Evolutionary conservation across 2,113 vertebrate genomes (phyloP), one percentile per base, ranked within the genome.

Genomic region (Tretioscincus oriximinensis): DNA sequence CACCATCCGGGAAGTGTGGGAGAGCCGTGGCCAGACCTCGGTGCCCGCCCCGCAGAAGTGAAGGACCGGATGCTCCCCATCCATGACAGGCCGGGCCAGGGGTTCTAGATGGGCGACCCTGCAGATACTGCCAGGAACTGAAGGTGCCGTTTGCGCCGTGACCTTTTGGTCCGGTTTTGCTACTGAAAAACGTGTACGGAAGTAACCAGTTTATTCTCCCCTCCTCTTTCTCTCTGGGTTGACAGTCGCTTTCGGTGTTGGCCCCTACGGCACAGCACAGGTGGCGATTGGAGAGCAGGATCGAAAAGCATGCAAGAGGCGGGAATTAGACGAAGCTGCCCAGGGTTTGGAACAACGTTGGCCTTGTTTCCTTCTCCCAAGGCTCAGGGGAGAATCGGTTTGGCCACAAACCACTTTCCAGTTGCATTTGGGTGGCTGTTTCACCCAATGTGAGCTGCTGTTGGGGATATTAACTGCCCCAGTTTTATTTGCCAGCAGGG

Each of bases 1-100:
- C 71, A 81, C 68, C 29, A 95, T 96, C 70, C 93, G 93, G 72
- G 91, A 94, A 73, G 93, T 94, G 84, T 96, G 95, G 95, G 95
- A 96, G 20, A 94, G 95, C 87, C 94, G 96, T 86, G 28, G 51
- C 71, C 82, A 67, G 16, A 6, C 64, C 11, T 7, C 82, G 7
- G 1, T 41, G 14, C 77, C 26, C 11, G 29, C 65, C 41, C 35
- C n/a, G 1, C 24, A 21, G 54, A 63, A 82, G 41, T 76, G 35
- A 76, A 5, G 3, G 35, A 35, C 21, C 2, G 61, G n/a, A 18
- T 14, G 54, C 54, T 58, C 54, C 54, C 54, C 18, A 16, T 14
- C 54, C 54, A 4, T 18, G 9, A 18, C 4, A 14, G 54, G 54
- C 54, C 12, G 54, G 54, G 49, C 11, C 7, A 11, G 49, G 9